These are phyloP conservation scores for Catocala nupta DNA, from an alignment of 2,888 invertebrate genomes.

Conservation along the genomic window DNA sequence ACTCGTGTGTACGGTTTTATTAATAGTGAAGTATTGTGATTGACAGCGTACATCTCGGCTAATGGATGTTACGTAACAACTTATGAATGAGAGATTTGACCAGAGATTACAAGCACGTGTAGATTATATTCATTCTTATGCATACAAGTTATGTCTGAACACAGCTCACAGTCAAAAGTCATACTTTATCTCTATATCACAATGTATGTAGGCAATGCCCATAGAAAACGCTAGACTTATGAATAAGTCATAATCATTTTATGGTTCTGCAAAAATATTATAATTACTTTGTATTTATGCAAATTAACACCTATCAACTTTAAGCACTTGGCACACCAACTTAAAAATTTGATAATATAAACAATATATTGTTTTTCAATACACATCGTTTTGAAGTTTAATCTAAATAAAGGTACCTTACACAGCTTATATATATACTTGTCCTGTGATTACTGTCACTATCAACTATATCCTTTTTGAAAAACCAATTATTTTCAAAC, in stretches of 20 bases:
- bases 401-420: too few species aligned
- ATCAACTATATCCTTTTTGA: too few species aligned
- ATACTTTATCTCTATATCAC: neutral
- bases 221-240: too few species aligned
- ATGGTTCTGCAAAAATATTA: too few species aligned
- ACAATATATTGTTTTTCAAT: neutral
- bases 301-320: neutral
- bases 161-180: neutral
- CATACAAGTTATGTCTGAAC: neutral
- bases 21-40: conserved; percentile 30
- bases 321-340: neutral
- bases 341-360: neutral
- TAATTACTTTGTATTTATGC: neutral
- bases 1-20: conserved; percentile 32
- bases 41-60: conserved; percentile 27
- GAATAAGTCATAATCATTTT: too few species aligned
- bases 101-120: neutral
- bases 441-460: too few species aligned
- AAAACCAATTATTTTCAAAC: too few species aligned
- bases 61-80: conserved; percentile 33
- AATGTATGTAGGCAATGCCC: neutral
- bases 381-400: neutral
- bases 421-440: too few species aligned
- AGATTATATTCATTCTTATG: neutral
- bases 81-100: conserved; percentile 39